Evolutionary conservation across 2,888 invertebrate species (phyloP).

Genomic region (Yponomeuta cagnagella): DNA sequence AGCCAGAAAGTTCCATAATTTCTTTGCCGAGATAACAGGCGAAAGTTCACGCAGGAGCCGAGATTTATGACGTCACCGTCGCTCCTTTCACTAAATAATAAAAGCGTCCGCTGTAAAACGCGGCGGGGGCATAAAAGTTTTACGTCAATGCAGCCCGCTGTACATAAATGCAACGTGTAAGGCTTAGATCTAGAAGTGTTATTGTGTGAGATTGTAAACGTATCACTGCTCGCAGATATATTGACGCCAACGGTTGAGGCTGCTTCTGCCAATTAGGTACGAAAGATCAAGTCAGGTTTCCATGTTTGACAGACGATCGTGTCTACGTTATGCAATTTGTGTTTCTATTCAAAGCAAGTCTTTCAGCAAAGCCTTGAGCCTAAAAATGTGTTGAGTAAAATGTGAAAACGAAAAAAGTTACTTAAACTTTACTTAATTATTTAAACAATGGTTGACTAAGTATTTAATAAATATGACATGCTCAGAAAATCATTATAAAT

Average conservation of each 20-base stretch:
- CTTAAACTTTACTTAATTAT: too few species aligned
- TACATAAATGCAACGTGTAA: constrained; percentile 52
- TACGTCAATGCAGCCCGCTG: constrained; percentile 72
- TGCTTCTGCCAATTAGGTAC: too few species aligned
- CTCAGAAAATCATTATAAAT: background rate
- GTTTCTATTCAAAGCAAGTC: too few species aligned
- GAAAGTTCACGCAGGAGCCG: constrained; percentile 74
- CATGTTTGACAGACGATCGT: too few species aligned
- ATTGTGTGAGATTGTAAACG: background rate
- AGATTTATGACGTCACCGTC: constrained; percentile 75
- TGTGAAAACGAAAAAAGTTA: too few species aligned
- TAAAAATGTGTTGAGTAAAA: too few species aligned
- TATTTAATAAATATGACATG: background rate
- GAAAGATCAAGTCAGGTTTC: too few species aligned
- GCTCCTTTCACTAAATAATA: constrained; percentile 76
- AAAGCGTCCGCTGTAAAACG: constrained; percentile 73
- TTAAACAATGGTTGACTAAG: background rate
- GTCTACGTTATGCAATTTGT: too few species aligned
- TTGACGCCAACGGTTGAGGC: too few species aligned
- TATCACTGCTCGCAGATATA: background rate
- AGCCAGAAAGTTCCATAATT: constrained; percentile 74
- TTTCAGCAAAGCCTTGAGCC: too few species aligned
- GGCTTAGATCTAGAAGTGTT: constrained; percentile 10
- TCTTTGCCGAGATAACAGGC: constrained; percentile 74
- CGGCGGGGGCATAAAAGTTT: constrained; percentile 71